Percentiles rank a stretch among this genome's conserved stretches.
Conservation (phyloP, 2,888 invertebrate species). For the Plebejus anna region DNA sequence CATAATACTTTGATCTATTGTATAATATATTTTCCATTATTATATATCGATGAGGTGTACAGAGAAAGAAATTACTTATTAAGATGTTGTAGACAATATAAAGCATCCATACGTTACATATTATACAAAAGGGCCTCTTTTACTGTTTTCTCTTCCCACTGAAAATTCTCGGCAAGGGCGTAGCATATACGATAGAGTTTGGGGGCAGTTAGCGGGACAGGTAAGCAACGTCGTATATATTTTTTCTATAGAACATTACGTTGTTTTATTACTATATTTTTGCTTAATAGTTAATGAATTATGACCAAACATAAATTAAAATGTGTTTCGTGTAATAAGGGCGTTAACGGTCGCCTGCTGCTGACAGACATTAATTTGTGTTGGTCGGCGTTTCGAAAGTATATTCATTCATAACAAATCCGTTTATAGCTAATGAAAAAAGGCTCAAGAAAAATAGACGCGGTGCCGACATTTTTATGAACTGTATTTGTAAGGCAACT, state of each 20-base stretch:
- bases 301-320: constrained; percentile 5
- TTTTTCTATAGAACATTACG: background rate
- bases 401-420: constrained; percentile 20
- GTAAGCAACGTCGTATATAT: background rate
- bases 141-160: too few relatives aligned
- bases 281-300: constrained; percentile 6
- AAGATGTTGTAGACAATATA: too few relatives aligned
- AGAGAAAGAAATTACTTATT: background rate
- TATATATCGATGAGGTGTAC: background rate
- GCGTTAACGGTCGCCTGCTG: constrained; percentile 19
- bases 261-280: background rate
- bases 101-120: too few relatives aligned
- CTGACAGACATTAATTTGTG: constrained; percentile 12
- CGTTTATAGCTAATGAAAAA: constrained; percentile 18
- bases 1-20: background rate
- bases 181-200: too few relatives aligned
- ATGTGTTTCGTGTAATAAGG: constrained; percentile 4
- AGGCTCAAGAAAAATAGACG: constrained; percentile 21
- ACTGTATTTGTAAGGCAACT: constrained; percentile 19
- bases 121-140: too few relatives aligned
- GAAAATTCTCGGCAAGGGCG: too few relatives aligned
- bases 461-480: constrained; percentile 22
- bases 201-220: too few relatives aligned
- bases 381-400: background rate
- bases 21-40: background rate